Percentiles rank a stretch among this genome's conserved stretches.
Conservation (phyloP, 2,113 vertebrate genomes). For the Stigmatopora nigra region DNA sequence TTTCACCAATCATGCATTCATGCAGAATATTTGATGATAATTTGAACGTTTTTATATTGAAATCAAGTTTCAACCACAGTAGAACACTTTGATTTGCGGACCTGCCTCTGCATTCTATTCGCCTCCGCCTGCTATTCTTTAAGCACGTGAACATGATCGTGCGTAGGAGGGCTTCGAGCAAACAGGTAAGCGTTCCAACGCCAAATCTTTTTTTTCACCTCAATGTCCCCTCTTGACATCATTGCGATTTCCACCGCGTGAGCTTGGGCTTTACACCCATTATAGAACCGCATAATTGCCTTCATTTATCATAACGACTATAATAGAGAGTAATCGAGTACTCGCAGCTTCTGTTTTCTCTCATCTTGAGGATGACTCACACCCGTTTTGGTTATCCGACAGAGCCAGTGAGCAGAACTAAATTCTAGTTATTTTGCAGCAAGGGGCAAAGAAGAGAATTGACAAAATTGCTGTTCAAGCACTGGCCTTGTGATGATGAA, state of each 20-base stretch:
- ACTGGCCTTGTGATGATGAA: no score
- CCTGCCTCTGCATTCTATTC: background rate
- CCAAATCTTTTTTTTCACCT: background rate
- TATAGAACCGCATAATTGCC: slow-evolving; percentile 33
- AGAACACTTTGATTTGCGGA: background rate
- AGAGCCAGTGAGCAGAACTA: background rate
- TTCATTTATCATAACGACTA: slow-evolving; percentile 27
- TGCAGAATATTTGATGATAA: no score
- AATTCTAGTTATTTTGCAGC: background rate
- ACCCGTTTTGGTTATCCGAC: background rate
- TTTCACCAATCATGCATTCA: no score
- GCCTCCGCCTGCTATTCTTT: background rate
- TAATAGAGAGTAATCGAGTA: background rate
- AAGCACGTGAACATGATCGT: background rate
- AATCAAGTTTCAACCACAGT: background rate
- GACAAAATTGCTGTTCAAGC: no score
- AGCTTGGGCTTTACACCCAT: slow-evolving; percentile 8
- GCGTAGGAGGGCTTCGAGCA: background rate
- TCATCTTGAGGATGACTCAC: slow-evolving; percentile 16
- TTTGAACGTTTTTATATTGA: background rate
- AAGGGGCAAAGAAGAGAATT: no score
- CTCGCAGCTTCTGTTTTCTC: background rate
- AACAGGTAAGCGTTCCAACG: background rate
- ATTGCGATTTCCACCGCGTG: background rate
- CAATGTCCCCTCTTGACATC: background rate